Conservation (phyloP, 1,140 invertebrate species). For the Muscidifurax raptorellus region DNA sequence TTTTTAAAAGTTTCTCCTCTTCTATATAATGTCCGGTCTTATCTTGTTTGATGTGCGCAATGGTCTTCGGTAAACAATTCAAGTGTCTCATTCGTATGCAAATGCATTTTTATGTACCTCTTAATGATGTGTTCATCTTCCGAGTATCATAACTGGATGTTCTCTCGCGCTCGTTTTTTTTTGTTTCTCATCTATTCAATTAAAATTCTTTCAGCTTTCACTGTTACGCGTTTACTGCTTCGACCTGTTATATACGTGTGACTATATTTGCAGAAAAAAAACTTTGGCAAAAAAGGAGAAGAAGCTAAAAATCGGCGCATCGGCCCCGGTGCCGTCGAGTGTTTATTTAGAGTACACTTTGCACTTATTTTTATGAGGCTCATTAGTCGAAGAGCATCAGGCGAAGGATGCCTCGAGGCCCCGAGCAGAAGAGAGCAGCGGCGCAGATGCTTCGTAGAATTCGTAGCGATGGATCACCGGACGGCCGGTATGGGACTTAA, state of each 20-base stretch:
- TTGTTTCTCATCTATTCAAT: neutral
- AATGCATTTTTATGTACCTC: constrained; percentile 11
- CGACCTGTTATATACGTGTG: too few relatives aligned
- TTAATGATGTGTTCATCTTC: neutral
- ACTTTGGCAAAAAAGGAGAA: neutral
- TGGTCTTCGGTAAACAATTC: neutral
- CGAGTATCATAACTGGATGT: neutral
- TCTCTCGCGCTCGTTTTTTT: neutral
- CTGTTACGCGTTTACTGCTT: neutral
- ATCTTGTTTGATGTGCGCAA: constrained; percentile 7
- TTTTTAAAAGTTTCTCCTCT: neutral
- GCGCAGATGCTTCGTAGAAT: constrained; percentile 63
- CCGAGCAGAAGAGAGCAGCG: too few relatives aligned
- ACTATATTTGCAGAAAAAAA: too few relatives aligned
- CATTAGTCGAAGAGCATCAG: constrained; percentile 63
- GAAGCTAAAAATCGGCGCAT: constrained; percentile 9
- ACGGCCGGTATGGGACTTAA: constrained; percentile 70
- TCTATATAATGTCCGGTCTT: neutral
- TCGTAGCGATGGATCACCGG: constrained; percentile 70
- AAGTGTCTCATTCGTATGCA: constrained; percentile 1
- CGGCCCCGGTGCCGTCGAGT: constrained; percentile 29
- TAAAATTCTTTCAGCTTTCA: neutral
- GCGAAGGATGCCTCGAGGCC: constrained; percentile 56
- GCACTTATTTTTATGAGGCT: constrained; percentile 55
- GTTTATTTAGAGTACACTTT: constrained; percentile 50